Evolutionary conservation across 2,888 invertebrate species (phyloP).

Genomic region (Sinelater perroti): DNA sequence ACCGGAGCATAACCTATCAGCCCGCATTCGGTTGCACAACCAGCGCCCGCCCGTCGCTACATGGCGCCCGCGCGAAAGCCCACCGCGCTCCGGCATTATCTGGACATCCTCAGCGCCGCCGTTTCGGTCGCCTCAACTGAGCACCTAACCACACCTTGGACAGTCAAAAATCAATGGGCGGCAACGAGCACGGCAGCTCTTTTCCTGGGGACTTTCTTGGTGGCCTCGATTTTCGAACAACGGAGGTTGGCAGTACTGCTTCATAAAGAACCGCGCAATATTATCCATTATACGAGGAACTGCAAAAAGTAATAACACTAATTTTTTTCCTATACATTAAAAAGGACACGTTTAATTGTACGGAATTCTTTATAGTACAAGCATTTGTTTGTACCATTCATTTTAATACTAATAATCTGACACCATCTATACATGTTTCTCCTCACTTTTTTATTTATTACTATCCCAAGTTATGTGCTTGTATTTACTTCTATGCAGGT

Average conservation of each 20-base stretch:
- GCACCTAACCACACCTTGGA: conserved; percentile 49
- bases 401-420: no score
- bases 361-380: no score
- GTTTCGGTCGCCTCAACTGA: conserved; percentile 42
- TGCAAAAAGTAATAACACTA: no score
- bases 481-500: no score
- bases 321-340: no score
- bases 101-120: conserved; percentile 35
- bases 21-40: conserved; percentile 33
- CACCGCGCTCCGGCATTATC: conserved; percentile 37
- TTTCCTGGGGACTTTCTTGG: conserved; percentile 10
- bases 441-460: no score
- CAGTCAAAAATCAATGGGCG: conserved; percentile 49
- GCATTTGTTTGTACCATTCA: no score
- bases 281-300: no score
- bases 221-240: conserved; percentile 5
- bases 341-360: no score
- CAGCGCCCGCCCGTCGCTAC: conserved; percentile 25
- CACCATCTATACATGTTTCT: no score
- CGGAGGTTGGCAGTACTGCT: neutral
- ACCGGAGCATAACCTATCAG: conserved; percentile 55
- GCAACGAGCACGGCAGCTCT: conserved; percentile 29
- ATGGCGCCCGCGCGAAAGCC: conserved; percentile 15
- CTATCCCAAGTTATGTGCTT: no score
- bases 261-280: no score